Base-by-base conservation (phyloP, 92 coral and sea anemone genomes). In the Metridium senile region DNA sequence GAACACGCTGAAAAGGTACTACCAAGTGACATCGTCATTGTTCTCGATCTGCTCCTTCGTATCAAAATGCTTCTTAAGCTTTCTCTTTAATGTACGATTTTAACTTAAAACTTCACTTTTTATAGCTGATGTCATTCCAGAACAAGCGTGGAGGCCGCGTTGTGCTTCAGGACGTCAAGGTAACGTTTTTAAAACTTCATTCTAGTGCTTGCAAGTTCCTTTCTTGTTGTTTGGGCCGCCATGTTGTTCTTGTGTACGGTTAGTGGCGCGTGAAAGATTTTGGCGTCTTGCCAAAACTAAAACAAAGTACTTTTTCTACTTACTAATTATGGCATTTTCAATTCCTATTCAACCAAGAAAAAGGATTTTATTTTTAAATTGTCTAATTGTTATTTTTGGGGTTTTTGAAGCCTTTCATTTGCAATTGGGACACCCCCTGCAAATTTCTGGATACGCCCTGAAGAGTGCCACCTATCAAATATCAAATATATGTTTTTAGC, bases 81-180 rank as follows among this genome's bases (percentile, higher is more conserved):
- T 13, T 13, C 49, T 19, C 35, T 27, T 9, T 54, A 29, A 1
- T 9, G 21, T 26, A 54, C 27, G 49, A 21, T 30, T 29, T 46
- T 71, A 53, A 71, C 62, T 27, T 1, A 26, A 19, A 21, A 56
- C 68, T 3, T 4, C 30, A 67, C 23, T 51, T 29, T 49, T 75
- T 53, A 22, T 61, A 95, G 96, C 89, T 95, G 51, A 79, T 95
- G 99, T 83, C 85, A 78, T 95, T 82, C 84, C 99, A 95, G 72
- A 92, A 92, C 84, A n/a, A 76, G 73, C 99, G 99, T 39, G 97
- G 99, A 75, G 99, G 99, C 26, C 99, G 97, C 61, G 74, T 92
- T 87, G 96, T 92, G 64, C 89, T 89, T 80, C 90, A 89, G 59
- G 96, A 95, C 69, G 64, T 95, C 79, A 92, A 95, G 96, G 99